These are phyloP conservation scores for Sarcophaga variegata DNA, from an alignment of 2,888 invertebrate species.

Conservation along the genomic window DNA sequence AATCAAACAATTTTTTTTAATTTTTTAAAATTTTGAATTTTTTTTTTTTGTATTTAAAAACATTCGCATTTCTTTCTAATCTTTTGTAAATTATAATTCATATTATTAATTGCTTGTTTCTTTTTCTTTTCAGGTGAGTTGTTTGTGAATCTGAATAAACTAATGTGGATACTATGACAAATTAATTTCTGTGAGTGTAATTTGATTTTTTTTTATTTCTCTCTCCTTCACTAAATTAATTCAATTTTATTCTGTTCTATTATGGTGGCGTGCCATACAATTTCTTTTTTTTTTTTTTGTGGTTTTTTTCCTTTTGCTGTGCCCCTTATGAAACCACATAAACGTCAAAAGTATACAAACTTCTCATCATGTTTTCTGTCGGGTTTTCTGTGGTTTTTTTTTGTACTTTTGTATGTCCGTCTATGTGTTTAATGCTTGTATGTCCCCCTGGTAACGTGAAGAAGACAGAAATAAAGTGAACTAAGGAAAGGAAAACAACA, in stretches of 20 bases:
- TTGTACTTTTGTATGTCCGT: neutral
- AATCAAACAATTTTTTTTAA: too few species aligned
- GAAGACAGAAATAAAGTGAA: neutral
- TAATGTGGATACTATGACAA: conserved; percentile 11
- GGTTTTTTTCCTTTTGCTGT: neutral
- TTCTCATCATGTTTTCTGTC: conserved; percentile 21
- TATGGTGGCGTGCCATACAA: too few species aligned
- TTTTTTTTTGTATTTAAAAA: too few species aligned
- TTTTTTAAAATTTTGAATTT: too few species aligned
- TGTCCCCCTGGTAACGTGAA: too few species aligned
- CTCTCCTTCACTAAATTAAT: conserved; percentile 26
- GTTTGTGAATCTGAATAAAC: too few species aligned
- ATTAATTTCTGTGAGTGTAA: conserved; percentile 23
- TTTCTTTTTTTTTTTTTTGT: neutral
- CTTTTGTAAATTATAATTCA: too few species aligned
- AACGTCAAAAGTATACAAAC: conserved; percentile 41
- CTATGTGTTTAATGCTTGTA: neutral
- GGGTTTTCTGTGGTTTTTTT: neutral
- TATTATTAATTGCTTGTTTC: neutral
- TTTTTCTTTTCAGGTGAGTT: conserved; percentile 56
- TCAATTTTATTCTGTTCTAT: neutral
- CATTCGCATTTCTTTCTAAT: too few species aligned
- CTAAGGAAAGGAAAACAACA: neutral
- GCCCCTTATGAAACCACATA: conserved; percentile 44
- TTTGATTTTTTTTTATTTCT: neutral